phyloP scores from a whole-genome alignment of 2,888 invertebrate genomes.

The Gerris lacustris region DNA sequence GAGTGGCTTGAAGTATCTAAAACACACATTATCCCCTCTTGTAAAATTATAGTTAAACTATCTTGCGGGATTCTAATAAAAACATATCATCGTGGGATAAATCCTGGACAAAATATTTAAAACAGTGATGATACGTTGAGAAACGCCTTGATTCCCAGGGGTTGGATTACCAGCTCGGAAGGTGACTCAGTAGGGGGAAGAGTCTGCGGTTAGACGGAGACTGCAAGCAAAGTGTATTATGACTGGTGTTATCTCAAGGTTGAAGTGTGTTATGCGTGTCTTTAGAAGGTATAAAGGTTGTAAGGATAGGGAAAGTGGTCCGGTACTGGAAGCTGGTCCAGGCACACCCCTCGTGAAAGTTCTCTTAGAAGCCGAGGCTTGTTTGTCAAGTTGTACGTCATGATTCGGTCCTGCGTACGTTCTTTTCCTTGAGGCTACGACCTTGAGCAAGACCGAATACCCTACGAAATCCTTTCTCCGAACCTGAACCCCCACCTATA shows the following conservation, averaged over 20 bases:
- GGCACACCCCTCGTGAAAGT: constrained; percentile 5
- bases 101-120: too few species aligned
- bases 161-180: too few species aligned
- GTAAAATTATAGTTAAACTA: too few species aligned
- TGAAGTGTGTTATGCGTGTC: not conserved
- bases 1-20: too few species aligned
- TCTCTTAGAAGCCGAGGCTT: not conserved
- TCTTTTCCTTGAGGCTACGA: constrained; percentile 3
- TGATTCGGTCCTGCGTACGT: not conserved
- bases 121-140: too few species aligned
- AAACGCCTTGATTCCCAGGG: too few species aligned
- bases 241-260: not conserved
- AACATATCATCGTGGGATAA: too few species aligned
- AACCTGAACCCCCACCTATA: not conserved
- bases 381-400: not conserved
- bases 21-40: too few species aligned
- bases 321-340: not conserved
- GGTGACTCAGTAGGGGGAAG: too few species aligned
- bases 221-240: not conserved
- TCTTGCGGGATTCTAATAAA: too few species aligned
- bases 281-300: not conserved
- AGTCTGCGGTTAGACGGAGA: not conserved
- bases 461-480: not conserved
- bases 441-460: not conserved
- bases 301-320: not conserved